Conservation (phyloP, 2,113 vertebrate genomes). For the Chloropsis hardwickii region DNA sequence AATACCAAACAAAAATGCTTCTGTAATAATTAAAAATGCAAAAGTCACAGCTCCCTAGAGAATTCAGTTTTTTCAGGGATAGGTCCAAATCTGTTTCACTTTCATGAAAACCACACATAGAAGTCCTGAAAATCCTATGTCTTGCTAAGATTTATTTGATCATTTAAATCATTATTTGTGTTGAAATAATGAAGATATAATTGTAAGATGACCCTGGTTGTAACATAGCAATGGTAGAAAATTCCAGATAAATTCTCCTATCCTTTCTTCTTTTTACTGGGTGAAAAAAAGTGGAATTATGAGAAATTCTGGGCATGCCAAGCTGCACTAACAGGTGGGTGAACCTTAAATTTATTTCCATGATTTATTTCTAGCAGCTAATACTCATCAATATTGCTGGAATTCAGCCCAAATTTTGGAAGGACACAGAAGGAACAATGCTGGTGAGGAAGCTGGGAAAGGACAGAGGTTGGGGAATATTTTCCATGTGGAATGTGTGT, state of each 20-base stretch:
- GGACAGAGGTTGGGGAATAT: neutral
- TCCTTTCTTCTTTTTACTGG: neutral
- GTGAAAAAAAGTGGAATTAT: neutral
- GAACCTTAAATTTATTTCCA: neutral
- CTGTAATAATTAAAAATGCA: slow-evolving; percentile 46
- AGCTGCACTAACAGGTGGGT: neutral
- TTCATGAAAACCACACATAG: neutral
- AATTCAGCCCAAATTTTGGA: neutral
- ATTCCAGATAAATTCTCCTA: neutral
- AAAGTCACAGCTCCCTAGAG: slow-evolving; percentile 30
- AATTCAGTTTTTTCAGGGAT: slow-evolving; percentile 1
- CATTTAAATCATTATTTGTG: neutral
- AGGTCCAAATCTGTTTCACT: neutral
- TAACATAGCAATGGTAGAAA: neutral
- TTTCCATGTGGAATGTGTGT: neutral
- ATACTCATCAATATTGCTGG: neutral
- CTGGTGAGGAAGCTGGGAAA: neutral
- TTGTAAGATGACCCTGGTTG: neutral
- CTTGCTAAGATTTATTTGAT: neutral
- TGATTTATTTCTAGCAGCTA: neutral
- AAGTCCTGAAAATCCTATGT: neutral
- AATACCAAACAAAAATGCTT: slow-evolving; percentile 20
- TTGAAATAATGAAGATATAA: neutral
- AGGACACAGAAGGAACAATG: neutral
- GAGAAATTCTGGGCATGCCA: neutral